Percentiles rank a stretch among this genome's conserved stretches.
phyloP scores from a whole-genome alignment of 2,888 invertebrate genomes.

The Caenorhabditis macrosperma region DNA sequence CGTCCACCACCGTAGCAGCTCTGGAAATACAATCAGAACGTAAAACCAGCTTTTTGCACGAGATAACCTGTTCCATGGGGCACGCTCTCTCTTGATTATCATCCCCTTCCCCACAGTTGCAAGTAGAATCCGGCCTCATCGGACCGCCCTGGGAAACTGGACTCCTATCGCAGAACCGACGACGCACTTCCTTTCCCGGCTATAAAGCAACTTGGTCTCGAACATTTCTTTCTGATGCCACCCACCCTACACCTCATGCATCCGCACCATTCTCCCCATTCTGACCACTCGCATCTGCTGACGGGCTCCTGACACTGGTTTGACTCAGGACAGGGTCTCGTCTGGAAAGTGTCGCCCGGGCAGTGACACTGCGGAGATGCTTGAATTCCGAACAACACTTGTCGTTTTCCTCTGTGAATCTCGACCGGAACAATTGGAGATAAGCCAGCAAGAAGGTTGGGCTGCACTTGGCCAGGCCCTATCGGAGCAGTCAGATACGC shows the following conservation, averaged over 20 bases:
- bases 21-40: conserved; percentile 4
- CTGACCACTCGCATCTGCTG: conserved; percentile 67
- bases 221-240: not conserved
- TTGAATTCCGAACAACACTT: conserved; percentile 44
- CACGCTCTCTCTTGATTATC: conserved; percentile 64
- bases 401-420: conserved; percentile 63
- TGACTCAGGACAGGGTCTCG: conserved; percentile 52
- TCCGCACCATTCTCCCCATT: conserved; percentile 74
- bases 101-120: conserved; percentile 60
- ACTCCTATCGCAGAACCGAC: conserved; percentile 67
- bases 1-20: conserved; percentile 32
- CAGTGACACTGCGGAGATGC: conserved; percentile 60
- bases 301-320: conserved; percentile 54
- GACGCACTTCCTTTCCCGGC: conserved; percentile 65
- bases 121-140: conserved; percentile 56
- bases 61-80: conserved; percentile 31
- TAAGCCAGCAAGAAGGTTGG: conserved; percentile 50
- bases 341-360: conserved; percentile 64
- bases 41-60: not conserved
- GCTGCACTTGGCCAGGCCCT: conserved; percentile 13
- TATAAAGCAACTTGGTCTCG: conserved; percentile 20
- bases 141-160: conserved; percentile 39
- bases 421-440: conserved; percentile 65
- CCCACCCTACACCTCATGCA: conserved; percentile 67
- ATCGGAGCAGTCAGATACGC: conserved; percentile 43